Percentiles rank a stretch among this genome's conserved stretches.
These are phyloP conservation scores for Venturia canescens DNA, from an alignment of 1,140 invertebrate species.

Conservation along the genomic window DNA sequence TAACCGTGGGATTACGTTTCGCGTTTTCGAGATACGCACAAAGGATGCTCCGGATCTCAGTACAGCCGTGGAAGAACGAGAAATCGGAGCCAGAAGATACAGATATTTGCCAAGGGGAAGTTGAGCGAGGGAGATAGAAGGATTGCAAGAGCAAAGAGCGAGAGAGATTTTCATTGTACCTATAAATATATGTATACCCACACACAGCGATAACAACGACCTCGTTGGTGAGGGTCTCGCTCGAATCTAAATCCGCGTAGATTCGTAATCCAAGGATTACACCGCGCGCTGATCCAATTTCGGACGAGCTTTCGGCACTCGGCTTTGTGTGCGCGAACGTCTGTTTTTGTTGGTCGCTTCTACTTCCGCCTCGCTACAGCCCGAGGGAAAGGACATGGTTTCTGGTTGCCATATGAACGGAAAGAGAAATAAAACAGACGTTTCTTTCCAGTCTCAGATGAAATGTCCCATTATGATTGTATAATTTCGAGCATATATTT, in stretches of 20 bases:
- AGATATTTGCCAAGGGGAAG: slow-evolving; percentile 17
- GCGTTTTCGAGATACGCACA: slow-evolving; percentile 45
- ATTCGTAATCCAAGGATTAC: slow-evolving; percentile 46
- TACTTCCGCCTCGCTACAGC: slow-evolving; percentile 2
- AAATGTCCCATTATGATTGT: slow-evolving; percentile 6
- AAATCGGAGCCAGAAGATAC: slow-evolving; percentile 39
- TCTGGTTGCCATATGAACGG: neutral
- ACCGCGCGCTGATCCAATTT: slow-evolving; percentile 45
- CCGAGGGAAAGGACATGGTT: slow-evolving; percentile 9
- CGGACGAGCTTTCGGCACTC: slow-evolving; percentile 42
- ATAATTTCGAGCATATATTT: slow-evolving; percentile 16
- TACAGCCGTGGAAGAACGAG: neutral
- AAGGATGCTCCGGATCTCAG: slow-evolving; percentile 22
- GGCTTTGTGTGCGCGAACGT: slow-evolving; percentile 3
- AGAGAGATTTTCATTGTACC: slow-evolving; percentile 4
- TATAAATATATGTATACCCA: slow-evolving; percentile 5
- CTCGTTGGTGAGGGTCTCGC: slow-evolving; percentile 27
- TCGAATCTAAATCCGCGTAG: slow-evolving; percentile 44
- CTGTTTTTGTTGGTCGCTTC: slow-evolving; percentile 16
- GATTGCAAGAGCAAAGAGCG: slow-evolving; percentile 19
- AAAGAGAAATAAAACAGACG: slow-evolving; percentile 10
- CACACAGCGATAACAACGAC: slow-evolving; percentile 23
- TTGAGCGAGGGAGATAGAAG: slow-evolving; percentile 32
- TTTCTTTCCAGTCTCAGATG: neutral
- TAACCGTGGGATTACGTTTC: slow-evolving; percentile 37